Base-by-base conservation (phyloP, 2,113 vertebrate genomes). In the Zingel zingel region DNA sequence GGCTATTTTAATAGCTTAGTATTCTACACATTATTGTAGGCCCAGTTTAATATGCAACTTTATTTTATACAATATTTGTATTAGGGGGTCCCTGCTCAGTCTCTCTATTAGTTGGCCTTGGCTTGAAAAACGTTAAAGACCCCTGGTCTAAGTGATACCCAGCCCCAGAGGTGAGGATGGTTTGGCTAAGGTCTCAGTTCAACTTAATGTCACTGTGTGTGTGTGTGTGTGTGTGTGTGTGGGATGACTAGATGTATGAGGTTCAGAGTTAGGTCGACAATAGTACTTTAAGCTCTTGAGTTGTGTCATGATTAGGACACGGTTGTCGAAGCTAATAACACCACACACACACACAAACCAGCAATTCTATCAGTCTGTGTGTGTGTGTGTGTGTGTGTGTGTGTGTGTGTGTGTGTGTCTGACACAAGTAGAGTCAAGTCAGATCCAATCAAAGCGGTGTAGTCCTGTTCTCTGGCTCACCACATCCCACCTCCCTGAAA, bases 401-500 rank as follows among this genome's bases (percentile, higher is more conserved):
- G 48, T 63, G 70, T 43, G 57, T 43, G 27, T 27, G 27, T 43
- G 50, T 50, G 45, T 69, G 74, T 57, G 57, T 83, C 59, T 81
- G 81, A 83, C 76, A 88, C 69, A 74, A 84, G 63, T 23, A 56
- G 74, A 71, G 64, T 77, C 77, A 78, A 87, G 88, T 87, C 88
- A 86, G 77, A 92, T 90, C 81, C 88, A 93, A 91, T 93, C 90
- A 92, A 88, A 88, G 83, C 33, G 30, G 65, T 74, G 79, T 82
- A 81, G 82, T 81, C 77, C 66, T 90, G 86, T 80, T 90, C 84
- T 69, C 83, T 70, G 83, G 82, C 89, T 91, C 84, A 80, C 81
- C 86, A 90, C 88, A 83, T 84, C 83, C 87, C 86, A 88, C 84
- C 81, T 90, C 82, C 79, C 76, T 85, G 87, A 91, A 93, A 90